Base-by-base conservation (phyloP, 2,888 invertebrate genomes). In the Fragum sueziense region DNA sequence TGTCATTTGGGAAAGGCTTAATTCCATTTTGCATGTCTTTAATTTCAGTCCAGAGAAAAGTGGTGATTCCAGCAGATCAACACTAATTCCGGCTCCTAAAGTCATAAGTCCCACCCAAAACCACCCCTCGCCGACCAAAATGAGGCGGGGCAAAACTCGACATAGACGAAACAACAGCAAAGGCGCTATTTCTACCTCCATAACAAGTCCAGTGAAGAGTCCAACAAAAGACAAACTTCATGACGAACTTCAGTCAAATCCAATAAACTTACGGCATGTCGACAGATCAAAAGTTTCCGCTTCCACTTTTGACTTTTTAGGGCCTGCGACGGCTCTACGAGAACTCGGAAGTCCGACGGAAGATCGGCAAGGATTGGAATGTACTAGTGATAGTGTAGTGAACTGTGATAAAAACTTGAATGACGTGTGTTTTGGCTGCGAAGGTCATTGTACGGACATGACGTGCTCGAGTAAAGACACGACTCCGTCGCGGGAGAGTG, bases 131-230 rank as follows among this genome's bases (percentile, higher is more conserved):
- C 91, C 91, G 9, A 89, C 90, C 71, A 90, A 90, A 84, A 85
- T 90, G 79, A 82, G 90, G 65, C 89, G 90, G 68, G 88, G 92
- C 41, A 92, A 92, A 75, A 90, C 88, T 20, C 89, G 93, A 17
- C 93, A 92, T 84, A 90, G 93, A 37, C 90, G 93, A 61, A 91
- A 87, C 82, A 91, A 91, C 85, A 92, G 92, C 81, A 91, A 91
- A 59, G 92, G 91, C 51, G 89, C 90, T 20, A 84, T 88, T 70
- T 89, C 88, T 77, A 88, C 88, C 77, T 85, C 88, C 65, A 86
- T 82, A 67, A 85, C 85, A 27, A 88, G 88, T 77, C 90, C 90
- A 6, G 82, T 87, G 57, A 90, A 88, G 80, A 88, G 89, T 76
- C 90, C 91, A 9, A 87, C 90, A 20, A 88, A 88, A 73, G 90